Evolutionary conservation across 2,888 invertebrate species (phyloP).

Genomic region (Alloscopus bannaensis): DNA sequence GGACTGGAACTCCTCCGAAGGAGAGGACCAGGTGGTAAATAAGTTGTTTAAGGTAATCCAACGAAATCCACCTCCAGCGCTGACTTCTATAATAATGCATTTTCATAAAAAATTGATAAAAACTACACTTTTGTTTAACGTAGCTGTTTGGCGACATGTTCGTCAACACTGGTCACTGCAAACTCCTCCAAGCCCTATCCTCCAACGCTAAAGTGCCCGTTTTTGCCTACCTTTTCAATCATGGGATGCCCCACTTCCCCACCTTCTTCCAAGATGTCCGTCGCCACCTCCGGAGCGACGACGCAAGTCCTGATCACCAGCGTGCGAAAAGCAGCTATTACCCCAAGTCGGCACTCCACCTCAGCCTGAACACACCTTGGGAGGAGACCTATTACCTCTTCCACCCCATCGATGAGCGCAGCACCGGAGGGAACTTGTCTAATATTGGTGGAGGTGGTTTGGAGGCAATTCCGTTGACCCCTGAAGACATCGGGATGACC

Average conservation of each 20-base stretch:
- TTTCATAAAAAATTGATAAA: not conserved
- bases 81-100: conserved; percentile 1
- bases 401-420: conserved; percentile 43
- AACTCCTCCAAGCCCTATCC: conserved; percentile 46
- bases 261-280: conserved; percentile 38
- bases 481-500: conserved; percentile 53
- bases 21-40: conserved; percentile 45
- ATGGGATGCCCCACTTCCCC: conserved; percentile 40
- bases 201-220: conserved; percentile 45
- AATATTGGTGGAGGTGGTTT: not conserved
- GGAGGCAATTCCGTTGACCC: no score
- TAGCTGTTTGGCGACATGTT: conserved; percentile 69
- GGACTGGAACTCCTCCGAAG: conserved; percentile 11
- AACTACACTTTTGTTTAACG: conserved; percentile 3
- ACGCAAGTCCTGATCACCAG: no score
- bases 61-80: not conserved
- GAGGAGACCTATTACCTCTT: conserved; percentile 64
- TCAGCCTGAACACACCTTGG: conserved; percentile 59
- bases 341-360: conserved; percentile 43
- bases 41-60: conserved; percentile 59
- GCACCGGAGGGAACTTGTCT: not conserved
- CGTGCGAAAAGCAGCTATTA: conserved; percentile 13
- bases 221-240: conserved; percentile 67
- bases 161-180: conserved; percentile 65
- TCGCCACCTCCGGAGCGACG: no score